Evolutionary conservation across 2,888 invertebrate genomes (phyloP).

Genomic region (Corythucha ciliata): DNA sequence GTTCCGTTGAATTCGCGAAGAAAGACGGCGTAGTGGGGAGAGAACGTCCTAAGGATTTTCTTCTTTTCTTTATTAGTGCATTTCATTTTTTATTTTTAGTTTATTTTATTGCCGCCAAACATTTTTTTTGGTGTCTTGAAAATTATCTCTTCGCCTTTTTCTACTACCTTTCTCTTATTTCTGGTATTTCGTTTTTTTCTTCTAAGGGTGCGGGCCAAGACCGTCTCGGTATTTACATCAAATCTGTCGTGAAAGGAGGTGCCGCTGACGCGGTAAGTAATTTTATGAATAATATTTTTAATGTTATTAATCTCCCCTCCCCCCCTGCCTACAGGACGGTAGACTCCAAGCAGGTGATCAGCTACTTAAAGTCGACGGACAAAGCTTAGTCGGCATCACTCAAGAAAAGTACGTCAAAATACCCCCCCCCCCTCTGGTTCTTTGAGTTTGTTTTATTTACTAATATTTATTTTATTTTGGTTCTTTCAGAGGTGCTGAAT

Average conservation of each 20-base stretch:
- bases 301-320: neutral
- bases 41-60: too few relatives aligned
- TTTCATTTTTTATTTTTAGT: too few relatives aligned
- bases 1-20: too few relatives aligned
- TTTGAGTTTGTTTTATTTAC: too few relatives aligned
- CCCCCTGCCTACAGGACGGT: constrained; percentile 57
- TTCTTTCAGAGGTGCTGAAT: constrained; percentile 75
- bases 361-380: constrained; percentile 90
- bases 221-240: constrained; percentile 93
- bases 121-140: too few relatives aligned
- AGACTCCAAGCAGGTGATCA: constrained; percentile 95
- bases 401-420: constrained; percentile 56
- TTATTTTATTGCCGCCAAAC: too few relatives aligned
- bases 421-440: too few relatives aligned
- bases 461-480: too few relatives aligned
- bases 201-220: constrained; percentile 64
- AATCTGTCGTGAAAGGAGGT: constrained; percentile 92
- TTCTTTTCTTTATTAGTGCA: too few relatives aligned
- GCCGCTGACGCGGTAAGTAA: constrained; percentile 66
- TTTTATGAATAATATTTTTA: neutral
- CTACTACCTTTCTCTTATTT: neutral
- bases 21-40: too few relatives aligned
- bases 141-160: too few relatives aligned
- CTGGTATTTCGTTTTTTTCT: constrained; percentile 24
- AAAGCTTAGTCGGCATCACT: constrained; percentile 78